Base-by-base conservation (phyloP, 2,888 invertebrate genomes). In the Lasioglossum calceatum region DNA sequence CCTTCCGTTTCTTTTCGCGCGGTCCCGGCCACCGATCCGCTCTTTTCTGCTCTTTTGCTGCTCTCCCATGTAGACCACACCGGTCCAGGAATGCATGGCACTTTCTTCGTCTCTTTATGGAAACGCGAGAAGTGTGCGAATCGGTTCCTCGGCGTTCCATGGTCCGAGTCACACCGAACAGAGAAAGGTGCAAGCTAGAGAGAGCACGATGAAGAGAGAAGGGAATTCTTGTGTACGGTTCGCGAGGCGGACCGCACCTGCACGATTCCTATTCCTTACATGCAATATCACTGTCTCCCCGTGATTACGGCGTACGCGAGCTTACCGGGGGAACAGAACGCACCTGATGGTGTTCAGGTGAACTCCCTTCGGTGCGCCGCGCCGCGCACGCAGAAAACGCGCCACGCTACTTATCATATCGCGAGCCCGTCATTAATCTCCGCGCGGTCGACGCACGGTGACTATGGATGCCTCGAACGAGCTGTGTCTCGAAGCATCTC, bases 91-190 rank as follows among this genome's bases (percentile, higher is more conserved):
- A 92, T 91, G 92, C 91, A 87, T 75, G 91, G 88, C 90, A 93
- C 93, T 94, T 94, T 94, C 93, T 93, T 93, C 92, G 82, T 90
- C 93, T 93, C 91, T 94, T 94, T 94, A 94, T 93, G 94, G 94
- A 93, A 93, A 93, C 89, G 93, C 93, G 93, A 93, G 93, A 94
- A 93, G 91, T 93, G 92, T 92, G 93, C 92, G 93, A 94, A 93
- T 93, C 90, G 89, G 90, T 91, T 89, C 89, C 88, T 86, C 87
- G 54, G 79, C 81, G 84, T 84, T 84, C 87, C 89, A 77, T 75
- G 83, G 58, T 75, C 42, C 85, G 76, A 70, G 81, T 54, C 54
- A 16, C 36, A 50, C 61, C 54, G 36, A 70, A 64, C 64, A 70
- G 77, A 82, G 82, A 78, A 47, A 76, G 61, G 54, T 19, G 79